These are phyloP conservation scores for Lutjanus erythropterus DNA, from an alignment of 2,113 vertebrate genomes.

Conservation along the genomic window DNA sequence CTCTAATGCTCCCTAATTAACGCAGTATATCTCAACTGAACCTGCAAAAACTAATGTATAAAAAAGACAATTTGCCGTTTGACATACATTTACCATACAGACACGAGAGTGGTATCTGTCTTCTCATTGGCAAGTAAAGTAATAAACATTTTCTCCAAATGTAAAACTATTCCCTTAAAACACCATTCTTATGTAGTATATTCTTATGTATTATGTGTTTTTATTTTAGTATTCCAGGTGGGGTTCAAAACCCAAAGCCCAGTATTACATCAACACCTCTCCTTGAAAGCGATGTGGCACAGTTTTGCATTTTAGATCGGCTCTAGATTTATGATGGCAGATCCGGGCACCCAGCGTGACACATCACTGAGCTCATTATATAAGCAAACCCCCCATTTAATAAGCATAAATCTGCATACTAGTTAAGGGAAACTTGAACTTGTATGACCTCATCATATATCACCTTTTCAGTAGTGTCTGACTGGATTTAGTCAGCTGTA, in stretches of 20 bases:
- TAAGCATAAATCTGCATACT: slow-evolving; percentile 72
- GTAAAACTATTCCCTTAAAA: background rate
- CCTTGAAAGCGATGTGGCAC: slow-evolving; percentile 22
- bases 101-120: background rate
- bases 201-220: background rate
- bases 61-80: no score
- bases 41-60: no score
- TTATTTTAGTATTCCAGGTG: background rate
- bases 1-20: background rate
- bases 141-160: background rate
- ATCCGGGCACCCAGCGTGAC: slow-evolving; percentile 57
- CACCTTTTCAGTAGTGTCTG: slow-evolving; percentile 43
- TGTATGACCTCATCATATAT: slow-evolving; percentile 53
- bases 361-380: slow-evolving; percentile 65
- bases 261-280: slow-evolving; percentile 47
- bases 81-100: background rate
- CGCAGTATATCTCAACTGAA: background rate
- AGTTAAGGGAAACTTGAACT: slow-evolving; percentile 34
- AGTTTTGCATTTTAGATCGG: slow-evolving; percentile 36
- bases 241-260: background rate
- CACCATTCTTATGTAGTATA: background rate
- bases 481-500: slow-evolving; percentile 25
- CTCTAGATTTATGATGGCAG: slow-evolving; percentile 53
- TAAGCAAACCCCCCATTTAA: slow-evolving; percentile 39
- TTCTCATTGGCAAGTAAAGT: background rate